These are phyloP conservation scores for Axea sp. DNA, from an alignment of 2,888 invertebrate genomes.

Conservation along the genomic window DNA sequence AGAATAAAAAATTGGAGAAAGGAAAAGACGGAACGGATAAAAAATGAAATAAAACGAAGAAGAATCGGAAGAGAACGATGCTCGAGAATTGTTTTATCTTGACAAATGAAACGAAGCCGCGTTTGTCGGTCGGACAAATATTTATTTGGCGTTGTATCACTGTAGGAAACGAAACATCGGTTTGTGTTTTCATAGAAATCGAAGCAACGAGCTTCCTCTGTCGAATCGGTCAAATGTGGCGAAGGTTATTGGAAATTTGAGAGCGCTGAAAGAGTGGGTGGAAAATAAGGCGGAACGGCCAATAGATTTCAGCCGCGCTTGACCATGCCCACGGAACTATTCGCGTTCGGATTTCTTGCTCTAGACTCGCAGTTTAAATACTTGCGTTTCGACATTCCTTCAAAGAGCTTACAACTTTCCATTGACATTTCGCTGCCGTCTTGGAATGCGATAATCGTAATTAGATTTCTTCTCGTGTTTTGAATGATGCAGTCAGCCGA, in stretches of 20 bases:
- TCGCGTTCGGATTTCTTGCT: too few species aligned
- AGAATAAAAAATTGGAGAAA: background rate
- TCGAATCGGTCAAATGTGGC: slow-evolving; percentile 60
- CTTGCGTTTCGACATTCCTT: too few species aligned
- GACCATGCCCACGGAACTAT: slow-evolving; percentile 61
- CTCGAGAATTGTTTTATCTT: slow-evolving; percentile 50
- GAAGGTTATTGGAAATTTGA: slow-evolving; percentile 69
- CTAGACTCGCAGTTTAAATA: too few species aligned
- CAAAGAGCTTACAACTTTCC: slow-evolving; percentile 16
- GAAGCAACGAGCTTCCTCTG: slow-evolving; percentile 25
- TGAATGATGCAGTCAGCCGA: slow-evolving; percentile 2
- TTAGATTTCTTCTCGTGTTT: slow-evolving; percentile 36
- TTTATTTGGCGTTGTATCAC: slow-evolving; percentile 39
- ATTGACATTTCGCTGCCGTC: slow-evolving; percentile 15
- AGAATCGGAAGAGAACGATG: slow-evolving; percentile 10
- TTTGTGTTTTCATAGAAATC: slow-evolving; percentile 39
- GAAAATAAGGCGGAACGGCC: slow-evolving; percentile 32
- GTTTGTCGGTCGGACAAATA: slow-evolving; percentile 44
- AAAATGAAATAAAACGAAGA: background rate
- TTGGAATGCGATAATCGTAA: slow-evolving; percentile 32
- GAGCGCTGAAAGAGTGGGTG: slow-evolving; percentile 59
- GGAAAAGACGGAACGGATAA: background rate
- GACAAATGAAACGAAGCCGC: slow-evolving; percentile 46
- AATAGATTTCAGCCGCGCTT: slow-evolving; percentile 64
- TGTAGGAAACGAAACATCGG: slow-evolving; percentile 16